phyloP scores from a whole-genome alignment of 2,113 vertebrate species.

The Uria lomvia region DNA sequence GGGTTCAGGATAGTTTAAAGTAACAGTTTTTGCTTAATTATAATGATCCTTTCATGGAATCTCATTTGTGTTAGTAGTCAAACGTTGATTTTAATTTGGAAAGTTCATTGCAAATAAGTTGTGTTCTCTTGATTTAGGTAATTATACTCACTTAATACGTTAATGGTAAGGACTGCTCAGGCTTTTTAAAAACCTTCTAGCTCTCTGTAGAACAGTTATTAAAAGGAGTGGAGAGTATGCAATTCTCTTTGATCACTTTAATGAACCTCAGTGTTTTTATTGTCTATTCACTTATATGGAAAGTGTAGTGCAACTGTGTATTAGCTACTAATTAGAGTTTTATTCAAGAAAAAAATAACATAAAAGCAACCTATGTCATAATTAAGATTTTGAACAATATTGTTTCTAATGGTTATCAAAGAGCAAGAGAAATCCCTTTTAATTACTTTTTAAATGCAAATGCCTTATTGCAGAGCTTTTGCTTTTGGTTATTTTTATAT shows the following conservation, averaged over 20 bases:
- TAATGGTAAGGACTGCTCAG: constrained; percentile 47
- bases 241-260: constrained; percentile 66
- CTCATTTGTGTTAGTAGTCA: constrained; percentile 46
- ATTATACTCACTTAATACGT: constrained; percentile 58
- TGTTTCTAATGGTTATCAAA: constrained; percentile 40
- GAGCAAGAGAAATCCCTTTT: background rate
- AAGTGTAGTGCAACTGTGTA: constrained; percentile 37
- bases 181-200: constrained; percentile 57
- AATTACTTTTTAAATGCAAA: constrained; percentile 23
- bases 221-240: constrained; percentile 25
- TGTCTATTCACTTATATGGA: constrained; percentile 57
- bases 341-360: constrained; percentile 32
- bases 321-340: constrained; percentile 60
- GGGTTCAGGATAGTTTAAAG: constrained; percentile 23
- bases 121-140: constrained; percentile 61
- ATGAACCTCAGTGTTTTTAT: constrained; percentile 63
- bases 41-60: constrained; percentile 53
- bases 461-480: background rate
- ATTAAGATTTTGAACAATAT: constrained; percentile 39
- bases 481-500: background rate
- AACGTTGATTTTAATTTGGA: constrained; percentile 63
- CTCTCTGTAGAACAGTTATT: constrained; percentile 57
- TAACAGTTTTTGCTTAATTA: constrained; percentile 49
- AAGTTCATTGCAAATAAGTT: constrained; percentile 62
- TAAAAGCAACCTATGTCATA: constrained; percentile 34